A percentile compares a stretch with the other conserved stretches of the same genome.
Conservation (phyloP, 1,140 invertebrate species). For the Hyles euphorbiae region DNA sequence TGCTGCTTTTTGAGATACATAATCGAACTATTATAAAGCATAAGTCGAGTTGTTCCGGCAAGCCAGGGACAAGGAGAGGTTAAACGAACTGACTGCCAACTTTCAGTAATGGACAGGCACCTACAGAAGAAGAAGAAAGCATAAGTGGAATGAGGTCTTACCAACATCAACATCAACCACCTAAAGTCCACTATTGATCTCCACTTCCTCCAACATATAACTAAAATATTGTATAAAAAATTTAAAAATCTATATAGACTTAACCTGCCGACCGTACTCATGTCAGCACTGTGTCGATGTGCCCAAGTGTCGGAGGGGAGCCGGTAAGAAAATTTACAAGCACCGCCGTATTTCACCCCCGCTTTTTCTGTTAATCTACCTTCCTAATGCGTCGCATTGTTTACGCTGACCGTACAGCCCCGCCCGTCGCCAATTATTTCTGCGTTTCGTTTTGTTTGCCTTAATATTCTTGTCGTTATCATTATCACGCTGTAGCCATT, state of each 20-base stretch:
- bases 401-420: slow-evolving; percentile 63
- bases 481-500: not conserved
- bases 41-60: too few species aligned
- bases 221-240: not conserved
- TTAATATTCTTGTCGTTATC: slow-evolving; percentile 2
- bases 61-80: too few species aligned
- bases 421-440: slow-evolving; percentile 7
- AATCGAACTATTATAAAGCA: too few species aligned
- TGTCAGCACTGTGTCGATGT: slow-evolving; percentile 63
- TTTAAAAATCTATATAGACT: not conserved
- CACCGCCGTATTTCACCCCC: slow-evolving; percentile 66
- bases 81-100: too few species aligned
- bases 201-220: too few species aligned
- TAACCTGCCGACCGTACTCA: slow-evolving; percentile 44
- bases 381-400: slow-evolving; percentile 71
- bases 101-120: too few species aligned
- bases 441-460: not conserved
- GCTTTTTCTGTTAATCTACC: slow-evolving; percentile 65
- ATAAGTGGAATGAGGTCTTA: too few species aligned
- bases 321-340: slow-evolving; percentile 72
- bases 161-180: too few species aligned
- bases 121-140: too few species aligned
- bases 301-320: slow-evolving; percentile 47
- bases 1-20: too few species aligned
- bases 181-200: too few species aligned